phyloP scores from a whole-genome alignment of 2,797 vertebrate genomes.

The Hypotaenidia okinawae region DNA sequence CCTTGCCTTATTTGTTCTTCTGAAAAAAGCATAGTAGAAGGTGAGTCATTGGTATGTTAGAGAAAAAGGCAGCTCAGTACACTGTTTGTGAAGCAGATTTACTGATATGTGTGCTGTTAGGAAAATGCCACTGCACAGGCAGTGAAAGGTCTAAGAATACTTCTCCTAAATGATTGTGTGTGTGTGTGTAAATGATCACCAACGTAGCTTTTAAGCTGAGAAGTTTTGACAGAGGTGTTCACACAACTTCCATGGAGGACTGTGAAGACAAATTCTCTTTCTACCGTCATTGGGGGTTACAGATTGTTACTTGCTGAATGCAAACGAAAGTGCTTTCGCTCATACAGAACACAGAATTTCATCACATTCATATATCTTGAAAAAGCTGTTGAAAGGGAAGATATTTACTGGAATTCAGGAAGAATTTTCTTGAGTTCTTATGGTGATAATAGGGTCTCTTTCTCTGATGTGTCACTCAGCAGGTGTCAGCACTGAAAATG shows the following conservation, averaged over 20 bases:
- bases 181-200: background rate
- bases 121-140: background rate
- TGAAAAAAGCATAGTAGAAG: background rate
- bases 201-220: background rate
- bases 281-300: background rate
- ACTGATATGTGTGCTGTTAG: background rate
- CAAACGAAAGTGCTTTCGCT: slow-evolving; percentile 21
- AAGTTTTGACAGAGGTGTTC: slow-evolving; percentile 6
- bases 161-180: background rate
- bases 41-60: background rate
- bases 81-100: background rate
- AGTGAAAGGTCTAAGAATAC: background rate
- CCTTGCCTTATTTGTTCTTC: background rate
- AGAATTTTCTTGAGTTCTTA: slow-evolving; percentile 27
- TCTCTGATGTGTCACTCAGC: slow-evolving; percentile 6
- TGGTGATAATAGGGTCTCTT: background rate
- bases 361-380: background rate
- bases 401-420: slow-evolving; percentile 37
- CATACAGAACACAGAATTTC: slow-evolving; percentile 26
- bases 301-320: slow-evolving; percentile 15
- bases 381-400: slow-evolving; percentile 17
- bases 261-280: background rate
- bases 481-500: background rate
- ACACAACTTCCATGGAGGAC: background rate
- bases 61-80: background rate